phyloP scores from a whole-genome alignment of 2,797 vertebrate species.

The Vireo griseus region DNA sequence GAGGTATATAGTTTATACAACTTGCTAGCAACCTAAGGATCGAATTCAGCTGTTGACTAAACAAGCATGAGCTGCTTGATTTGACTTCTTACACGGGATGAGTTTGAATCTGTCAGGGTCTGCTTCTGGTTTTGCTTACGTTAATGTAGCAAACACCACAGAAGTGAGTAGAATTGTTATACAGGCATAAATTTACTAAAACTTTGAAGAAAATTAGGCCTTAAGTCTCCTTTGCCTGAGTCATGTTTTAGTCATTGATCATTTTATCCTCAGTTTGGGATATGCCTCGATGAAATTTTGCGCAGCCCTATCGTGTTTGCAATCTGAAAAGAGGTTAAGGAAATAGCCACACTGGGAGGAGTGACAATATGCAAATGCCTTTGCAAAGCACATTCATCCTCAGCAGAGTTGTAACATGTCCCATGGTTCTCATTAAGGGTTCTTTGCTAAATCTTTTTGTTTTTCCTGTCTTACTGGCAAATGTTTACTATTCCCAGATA shows the following conservation, averaged over 20 bases:
- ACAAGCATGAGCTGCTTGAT: not conserved
- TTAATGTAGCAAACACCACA: not conserved
- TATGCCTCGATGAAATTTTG: conserved; percentile 26
- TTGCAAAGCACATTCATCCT: conserved; percentile 63
- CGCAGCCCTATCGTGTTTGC: not conserved
- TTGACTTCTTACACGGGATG: not conserved
- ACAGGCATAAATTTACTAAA: not conserved
- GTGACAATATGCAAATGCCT: conserved; percentile 67
- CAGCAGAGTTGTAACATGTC: conserved; percentile 59
- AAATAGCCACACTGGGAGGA: conserved; percentile 62
- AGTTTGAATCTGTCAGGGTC: not conserved
- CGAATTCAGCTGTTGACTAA: not conserved
- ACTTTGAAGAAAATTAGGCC: conserved; percentile 32
- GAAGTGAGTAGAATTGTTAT: not conserved
- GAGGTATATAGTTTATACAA: not conserved
- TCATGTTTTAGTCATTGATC: conserved; percentile 55
- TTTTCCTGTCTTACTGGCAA: conserved; percentile 53
- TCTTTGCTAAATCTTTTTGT: conserved; percentile 65
- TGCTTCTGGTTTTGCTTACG: not conserved
- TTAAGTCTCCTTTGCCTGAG: conserved; percentile 27
- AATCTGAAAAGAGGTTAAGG: conserved; percentile 65
- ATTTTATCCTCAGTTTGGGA: conserved; percentile 55
- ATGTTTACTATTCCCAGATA: conserved; percentile 61
- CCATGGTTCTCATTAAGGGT: conserved; percentile 59
- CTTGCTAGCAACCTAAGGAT: not conserved